These are phyloP conservation scores for Sylvietta virens DNA, from an alignment of 2,113 vertebrate genomes.

Conservation along the genomic window DNA sequence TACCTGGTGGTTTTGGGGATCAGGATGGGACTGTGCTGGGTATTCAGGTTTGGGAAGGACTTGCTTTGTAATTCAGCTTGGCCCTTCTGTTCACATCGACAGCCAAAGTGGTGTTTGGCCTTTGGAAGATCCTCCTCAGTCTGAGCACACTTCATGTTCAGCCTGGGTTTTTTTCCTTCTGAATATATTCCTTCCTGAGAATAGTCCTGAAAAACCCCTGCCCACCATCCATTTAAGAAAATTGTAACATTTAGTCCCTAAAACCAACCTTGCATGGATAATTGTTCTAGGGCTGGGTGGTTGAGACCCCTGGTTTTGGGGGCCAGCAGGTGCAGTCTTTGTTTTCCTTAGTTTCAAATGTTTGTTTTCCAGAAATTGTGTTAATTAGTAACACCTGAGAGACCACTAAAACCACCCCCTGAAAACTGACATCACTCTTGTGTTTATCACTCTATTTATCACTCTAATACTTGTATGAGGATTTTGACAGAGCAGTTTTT, in stretches of 20 bases:
- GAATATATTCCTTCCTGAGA: background rate
- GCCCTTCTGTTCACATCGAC: background rate
- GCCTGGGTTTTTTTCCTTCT: background rate
- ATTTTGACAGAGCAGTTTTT: background rate
- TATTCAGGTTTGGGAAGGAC: background rate
- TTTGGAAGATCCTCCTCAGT: background rate
- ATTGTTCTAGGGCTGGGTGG: conserved; percentile 1
- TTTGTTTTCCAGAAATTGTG: background rate
- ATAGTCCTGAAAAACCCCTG: background rate
- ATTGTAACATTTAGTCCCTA: background rate
- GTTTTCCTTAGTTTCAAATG: background rate
- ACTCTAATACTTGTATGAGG: background rate
- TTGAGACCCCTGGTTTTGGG: background rate
- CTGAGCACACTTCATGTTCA: background rate
- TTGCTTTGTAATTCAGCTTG: background rate
- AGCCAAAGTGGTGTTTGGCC: background rate
- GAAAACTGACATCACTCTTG: background rate
- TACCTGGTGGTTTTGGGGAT: conserved; percentile 31
- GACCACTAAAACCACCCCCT: background rate
- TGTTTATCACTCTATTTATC: background rate
- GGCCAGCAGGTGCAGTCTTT: background rate
- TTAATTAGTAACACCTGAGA: background rate
- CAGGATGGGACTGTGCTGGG: background rate
- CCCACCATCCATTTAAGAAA: background rate
- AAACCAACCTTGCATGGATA: background rate